Base-by-base conservation (phyloP, 2,888 invertebrate genomes). In the Aromia moschata region DNA sequence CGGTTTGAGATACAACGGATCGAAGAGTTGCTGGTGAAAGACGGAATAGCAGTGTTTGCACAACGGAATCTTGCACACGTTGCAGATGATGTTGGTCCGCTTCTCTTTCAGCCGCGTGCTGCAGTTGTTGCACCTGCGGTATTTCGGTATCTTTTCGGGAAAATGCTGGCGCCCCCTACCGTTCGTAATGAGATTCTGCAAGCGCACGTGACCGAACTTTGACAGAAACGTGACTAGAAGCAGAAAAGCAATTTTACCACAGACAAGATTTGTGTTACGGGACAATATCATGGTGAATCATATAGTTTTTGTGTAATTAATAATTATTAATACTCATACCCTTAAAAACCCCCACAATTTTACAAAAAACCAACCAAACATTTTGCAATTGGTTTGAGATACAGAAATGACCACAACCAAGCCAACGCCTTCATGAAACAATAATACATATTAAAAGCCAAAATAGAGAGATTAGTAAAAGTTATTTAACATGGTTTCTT, bases 51-150 rank as follows among this genome's bases (percentile, higher is more conserved):
- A 49, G 5, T 25, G 2, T 15, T 38, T 49, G 16, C 49, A 49
- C 25, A 49, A n/a, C 0, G 49, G 49, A 25, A 49, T 49, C 0
- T 49, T 18, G 7, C 49, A 49, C 38, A 49, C 49, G 3, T 20
- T 38, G 12, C 49, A 49, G 2, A 49, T 38, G 2, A 49, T 30
- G 7, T 49, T 49, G 14, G 49, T 49, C 12, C 49, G 20, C n/a
- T 49, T 49, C 25, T 49, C 49, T 16, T 49, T 49, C 10, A 10
- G 14, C 2, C 49, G 18, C 1, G 49, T 38, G 25, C 49, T 49
- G 14, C 49, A 49, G 7, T 49, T 49, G 30, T 25, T 38, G n/a
- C 49, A 49, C 25, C 49, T 38, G 4, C 49, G 37, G 16, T 49
- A 49, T 10, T 18, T 38, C 2, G 1, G 9, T 12, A 49, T 49